phyloP scores from a whole-genome alignment of 2,888 invertebrate species.

The Actias luna region DNA sequence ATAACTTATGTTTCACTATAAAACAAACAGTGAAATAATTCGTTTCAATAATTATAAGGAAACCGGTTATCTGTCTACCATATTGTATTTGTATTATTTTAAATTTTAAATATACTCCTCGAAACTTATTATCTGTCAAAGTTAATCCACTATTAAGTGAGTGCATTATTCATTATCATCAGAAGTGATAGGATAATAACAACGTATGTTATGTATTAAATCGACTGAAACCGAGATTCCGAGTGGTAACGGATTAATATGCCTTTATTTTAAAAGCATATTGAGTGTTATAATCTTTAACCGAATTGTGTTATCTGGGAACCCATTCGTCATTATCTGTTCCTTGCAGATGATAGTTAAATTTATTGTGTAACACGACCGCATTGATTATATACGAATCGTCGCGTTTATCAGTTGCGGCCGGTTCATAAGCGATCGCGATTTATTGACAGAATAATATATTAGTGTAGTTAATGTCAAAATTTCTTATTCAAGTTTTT shows the following conservation, averaged over 20 bases:
- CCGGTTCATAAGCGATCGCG: conserved; percentile 17
- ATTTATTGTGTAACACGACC: conserved; percentile 25
- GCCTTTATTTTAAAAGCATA: neutral
- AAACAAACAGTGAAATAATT: neutral
- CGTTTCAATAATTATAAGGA: neutral
- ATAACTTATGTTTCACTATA: neutral
- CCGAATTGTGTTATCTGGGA: conserved; percentile 3
- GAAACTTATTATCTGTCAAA: neutral
- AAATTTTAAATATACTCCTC: neutral
- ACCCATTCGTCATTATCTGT: conserved; percentile 5
- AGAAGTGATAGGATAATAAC: neutral
- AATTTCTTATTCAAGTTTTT: no score
- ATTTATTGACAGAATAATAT: neutral
- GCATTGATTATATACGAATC: conserved; percentile 26
- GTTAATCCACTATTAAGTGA: neutral
- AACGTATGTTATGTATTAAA: neutral
- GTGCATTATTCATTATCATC: neutral
- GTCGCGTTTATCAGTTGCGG: conserved; percentile 19
- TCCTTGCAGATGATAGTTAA: conserved; percentile 17
- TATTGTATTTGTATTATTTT: neutral
- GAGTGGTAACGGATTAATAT: neutral
- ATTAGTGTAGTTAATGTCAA: no score
- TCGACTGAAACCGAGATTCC: neutral
- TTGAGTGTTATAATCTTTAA: neutral
- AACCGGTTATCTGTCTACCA: neutral